Base-by-base conservation (phyloP, 2,113 vertebrate genomes). In the Ifrita kowaldi region DNA sequence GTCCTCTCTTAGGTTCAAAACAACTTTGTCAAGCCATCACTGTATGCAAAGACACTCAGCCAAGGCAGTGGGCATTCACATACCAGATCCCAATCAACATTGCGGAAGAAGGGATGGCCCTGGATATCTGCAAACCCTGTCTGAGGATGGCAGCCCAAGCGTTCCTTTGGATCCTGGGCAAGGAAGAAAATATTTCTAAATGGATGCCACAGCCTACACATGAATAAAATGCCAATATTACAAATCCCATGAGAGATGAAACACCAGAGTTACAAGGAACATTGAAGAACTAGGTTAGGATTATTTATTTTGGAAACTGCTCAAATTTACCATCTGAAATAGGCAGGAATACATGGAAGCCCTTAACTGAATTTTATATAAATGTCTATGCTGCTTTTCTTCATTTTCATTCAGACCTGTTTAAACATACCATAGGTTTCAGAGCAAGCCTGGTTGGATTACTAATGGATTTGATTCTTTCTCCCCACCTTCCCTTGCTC, bases 91-190 rank as follows among this genome's bases (percentile, higher is more conserved):
- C 99, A 99, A 74, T 99, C 99, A 16, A 99, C 99, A 4, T 99
- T 99, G 86, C 99, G 97, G 93, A 99, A 99, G 97, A 99, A 99
- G 0, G 99, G 99, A 95, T 99, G 99, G 44, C 99, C 99, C 97
- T 98, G 99, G 97, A 99, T 99, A 97, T 99, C 99, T 67, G 99
- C 99, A 94, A 99, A 99, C 84, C 99, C 99, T 16, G 99, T 99
- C 93, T 99, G 99, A 94, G 99, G 99, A 91, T 99, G 99, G 97
- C 99, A 99, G 93, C 99, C 99, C 78, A 99, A 98, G 35, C 99
- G 99, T 76, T 99, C 99, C 97, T 99, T 99, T 39, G 99, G 99
- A 92, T 99, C 99, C 99, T 99, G 95, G 18, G 50, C 50, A 82
- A 91, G 60, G 49, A 74, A 83, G 76, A 90, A 84, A 59, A 27